Evolutionary conservation across 2,797 vertebrate genomes (phyloP).

Genomic region (Pteronotus mesoamericanus): DNA sequence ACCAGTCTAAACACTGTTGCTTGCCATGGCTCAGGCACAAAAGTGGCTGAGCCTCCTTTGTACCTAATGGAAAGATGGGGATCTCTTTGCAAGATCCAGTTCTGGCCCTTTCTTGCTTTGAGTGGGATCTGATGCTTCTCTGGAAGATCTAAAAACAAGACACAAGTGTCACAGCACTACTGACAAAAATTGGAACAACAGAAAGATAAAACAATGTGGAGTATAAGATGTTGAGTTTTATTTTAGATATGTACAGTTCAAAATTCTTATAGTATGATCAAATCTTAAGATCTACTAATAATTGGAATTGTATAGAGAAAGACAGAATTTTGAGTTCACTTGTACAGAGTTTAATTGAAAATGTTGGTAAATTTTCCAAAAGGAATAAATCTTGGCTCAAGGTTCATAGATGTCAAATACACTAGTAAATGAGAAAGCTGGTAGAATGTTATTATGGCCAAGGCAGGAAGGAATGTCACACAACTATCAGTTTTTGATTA

Average conservation of each 20-base stretch:
- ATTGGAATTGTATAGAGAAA: neutral
- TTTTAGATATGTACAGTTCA: neutral
- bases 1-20: neutral
- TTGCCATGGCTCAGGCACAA: neutral
- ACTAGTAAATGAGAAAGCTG: neutral
- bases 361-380: neutral
- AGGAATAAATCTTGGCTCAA: neutral
- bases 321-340: neutral
- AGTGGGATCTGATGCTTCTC: neutral
- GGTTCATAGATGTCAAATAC: neutral
- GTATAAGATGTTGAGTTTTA: neutral
- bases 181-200: neutral
- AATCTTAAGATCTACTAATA: neutral
- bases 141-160: neutral
- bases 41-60: neutral
- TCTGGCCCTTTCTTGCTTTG: neutral
- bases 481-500: neutral
- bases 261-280: neutral
- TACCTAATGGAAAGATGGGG: neutral
- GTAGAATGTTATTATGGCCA: neutral
- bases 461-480: neutral
- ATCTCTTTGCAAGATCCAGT: neutral
- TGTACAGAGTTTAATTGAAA: neutral
- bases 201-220: neutral
- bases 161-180: neutral